Conservation (phyloP, 2,797 vertebrate species). For the Cetoscarus ocellatus region DNA sequence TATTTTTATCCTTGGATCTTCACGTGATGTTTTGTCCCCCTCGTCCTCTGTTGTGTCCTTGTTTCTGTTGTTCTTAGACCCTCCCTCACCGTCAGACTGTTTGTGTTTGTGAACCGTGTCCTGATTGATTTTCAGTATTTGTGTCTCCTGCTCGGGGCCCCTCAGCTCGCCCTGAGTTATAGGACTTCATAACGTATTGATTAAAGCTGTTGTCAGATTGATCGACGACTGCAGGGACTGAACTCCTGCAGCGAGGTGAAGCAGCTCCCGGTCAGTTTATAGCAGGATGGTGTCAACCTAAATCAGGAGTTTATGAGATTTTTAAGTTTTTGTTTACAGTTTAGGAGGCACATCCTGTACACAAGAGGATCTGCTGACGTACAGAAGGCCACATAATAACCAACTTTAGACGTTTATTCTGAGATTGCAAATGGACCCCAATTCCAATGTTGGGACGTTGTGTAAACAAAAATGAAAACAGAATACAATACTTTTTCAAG, state of each 20-base stretch:
- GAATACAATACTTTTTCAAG: too few species aligned
- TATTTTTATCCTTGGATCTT: not conserved
- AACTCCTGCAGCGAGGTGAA: not conserved
- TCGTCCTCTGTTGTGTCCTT: not conserved
- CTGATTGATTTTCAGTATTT: constrained; percentile 60
- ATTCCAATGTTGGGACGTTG: too few species aligned
- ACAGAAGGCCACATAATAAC: too few species aligned
- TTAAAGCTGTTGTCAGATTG: constrained; percentile 50
- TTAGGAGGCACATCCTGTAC: too few species aligned
- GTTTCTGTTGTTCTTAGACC: constrained; percentile 26
- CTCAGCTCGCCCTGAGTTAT: constrained; percentile 54
- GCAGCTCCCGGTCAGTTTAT: too few species aligned
- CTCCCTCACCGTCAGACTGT: constrained; percentile 13
- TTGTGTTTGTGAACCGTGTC: constrained; percentile 32
- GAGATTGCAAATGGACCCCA: too few species aligned
- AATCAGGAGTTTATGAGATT: not conserved
- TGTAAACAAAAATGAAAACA: too few species aligned
- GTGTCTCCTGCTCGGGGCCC: constrained; percentile 34
- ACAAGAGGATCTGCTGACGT: too few species aligned
- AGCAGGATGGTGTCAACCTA: not conserved
- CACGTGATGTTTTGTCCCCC: not conserved
- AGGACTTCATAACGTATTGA: constrained; percentile 63
- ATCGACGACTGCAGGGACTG: constrained; percentile 41
- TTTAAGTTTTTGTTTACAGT: not conserved
- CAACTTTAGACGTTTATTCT: too few species aligned